Base-by-base conservation (phyloP, 2,113 vertebrate species). In the Hiodon tergisus region DNA sequence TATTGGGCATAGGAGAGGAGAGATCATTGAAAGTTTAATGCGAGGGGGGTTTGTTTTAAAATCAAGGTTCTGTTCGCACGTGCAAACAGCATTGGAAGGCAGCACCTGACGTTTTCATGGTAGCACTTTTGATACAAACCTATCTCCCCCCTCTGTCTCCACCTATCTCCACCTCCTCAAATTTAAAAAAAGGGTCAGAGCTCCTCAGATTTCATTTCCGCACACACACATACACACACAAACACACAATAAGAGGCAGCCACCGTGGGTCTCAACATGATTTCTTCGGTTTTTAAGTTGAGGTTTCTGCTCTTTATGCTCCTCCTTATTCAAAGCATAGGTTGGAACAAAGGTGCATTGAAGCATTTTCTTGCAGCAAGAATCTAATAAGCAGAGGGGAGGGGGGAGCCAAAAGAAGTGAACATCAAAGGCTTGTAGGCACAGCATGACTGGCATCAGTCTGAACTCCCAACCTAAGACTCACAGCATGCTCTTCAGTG, bases 381-480 rank as follows among this genome's bases (percentile, higher is more conserved):
- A 89, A 93, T 91, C 91, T 93, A 93, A 84, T 92, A 93, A 93
- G 93, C 92, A 92, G 91, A 76, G 86, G 86, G 83, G 62, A 82
- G 80, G 86, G 85, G 91, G 92, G 93, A 85, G 93, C 93, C 83
- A 78, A 85, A 88, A 83, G 88, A 89, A 89, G 90, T 90, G 90
- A 96, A 93, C 94, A 95, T 98, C 95, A 98, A 98, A 98, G 95
- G 93, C 91, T 89, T 86, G 83, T 77, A 85, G 85, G 84, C 96
- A 88, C 96, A 98, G 96, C 95, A 93, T 93, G 96, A 92, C 93
- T 93, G 94, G 93, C 94, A 94, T 90, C 83, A 91, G 92, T 91
- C 92, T 92, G 93, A 94, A 97, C 95, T 96, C 94, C 93, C 94
- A 95, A 92, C 94, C 89, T 92, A 90, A 94, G 93, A 96, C 93